A percentile compares a stretch with the other conserved stretches of the same genome.
phyloP scores from a whole-genome alignment of 2,113 vertebrate genomes.

The Vulpes lagopus region DNA sequence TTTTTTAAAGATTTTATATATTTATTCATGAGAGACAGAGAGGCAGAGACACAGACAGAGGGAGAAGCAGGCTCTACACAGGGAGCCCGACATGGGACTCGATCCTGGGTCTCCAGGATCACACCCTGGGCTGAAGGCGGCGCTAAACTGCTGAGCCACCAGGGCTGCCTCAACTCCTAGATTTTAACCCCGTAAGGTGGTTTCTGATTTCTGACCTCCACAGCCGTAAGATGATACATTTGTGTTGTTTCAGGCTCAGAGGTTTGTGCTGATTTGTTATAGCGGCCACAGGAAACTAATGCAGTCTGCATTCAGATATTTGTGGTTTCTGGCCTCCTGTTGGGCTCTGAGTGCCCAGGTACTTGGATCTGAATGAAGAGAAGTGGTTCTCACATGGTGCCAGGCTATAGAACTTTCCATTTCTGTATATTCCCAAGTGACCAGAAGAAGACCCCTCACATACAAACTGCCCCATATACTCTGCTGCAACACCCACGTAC shows the following conservation, averaged over 20 bases:
- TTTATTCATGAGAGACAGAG: no score
- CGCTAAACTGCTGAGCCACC: no score
- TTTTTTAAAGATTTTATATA: no score
- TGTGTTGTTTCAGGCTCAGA: not conserved
- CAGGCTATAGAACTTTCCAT: not conserved
- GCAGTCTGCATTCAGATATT: not conserved
- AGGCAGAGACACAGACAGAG: no score
- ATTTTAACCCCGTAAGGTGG: not conserved
- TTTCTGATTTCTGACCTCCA: not conserved
- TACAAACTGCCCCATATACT: fast-evolving
- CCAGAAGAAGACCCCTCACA: not conserved
- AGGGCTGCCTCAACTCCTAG: no score
- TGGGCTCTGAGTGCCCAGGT: not conserved
- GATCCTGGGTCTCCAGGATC: no score
- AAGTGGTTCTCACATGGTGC: not conserved
- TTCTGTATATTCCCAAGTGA: not conserved
- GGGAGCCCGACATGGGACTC: no score
- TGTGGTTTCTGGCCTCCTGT: not conserved
- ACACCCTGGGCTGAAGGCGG: no score
- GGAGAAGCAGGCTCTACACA: no score
- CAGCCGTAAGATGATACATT: not conserved
- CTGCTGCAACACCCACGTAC: not conserved
- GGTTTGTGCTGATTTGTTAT: not conserved
- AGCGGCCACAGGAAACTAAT: not conserved
- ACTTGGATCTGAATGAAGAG: not conserved